Evolutionary conservation across 2,888 invertebrate species (phyloP).

Genomic region (Drosophila ezoana): DNA sequence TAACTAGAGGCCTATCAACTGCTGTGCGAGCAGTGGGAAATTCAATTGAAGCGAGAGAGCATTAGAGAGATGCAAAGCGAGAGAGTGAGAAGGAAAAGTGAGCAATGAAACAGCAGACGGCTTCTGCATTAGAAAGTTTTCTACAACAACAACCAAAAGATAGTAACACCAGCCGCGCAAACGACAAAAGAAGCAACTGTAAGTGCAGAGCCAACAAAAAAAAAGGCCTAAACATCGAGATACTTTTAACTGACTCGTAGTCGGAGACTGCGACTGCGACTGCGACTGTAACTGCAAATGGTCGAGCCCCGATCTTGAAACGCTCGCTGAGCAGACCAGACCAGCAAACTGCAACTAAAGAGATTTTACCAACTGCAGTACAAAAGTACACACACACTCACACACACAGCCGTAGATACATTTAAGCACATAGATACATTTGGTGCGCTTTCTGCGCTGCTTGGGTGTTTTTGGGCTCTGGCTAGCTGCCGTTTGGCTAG

Average conservation of each 20-base stretch:
- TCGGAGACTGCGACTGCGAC: slow-evolving; percentile 31
- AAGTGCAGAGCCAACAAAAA: slow-evolving; percentile 61
- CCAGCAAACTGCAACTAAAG: slow-evolving; percentile 29
- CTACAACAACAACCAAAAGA: slow-evolving; percentile 46
- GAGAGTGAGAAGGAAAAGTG: slow-evolving; percentile 30
- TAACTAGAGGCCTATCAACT: slow-evolving; percentile 61
- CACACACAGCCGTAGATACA: neutral
- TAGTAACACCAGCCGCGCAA: slow-evolving; percentile 44
- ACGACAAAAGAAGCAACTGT: slow-evolving; percentile 72
- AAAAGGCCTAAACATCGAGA: slow-evolving; percentile 60
- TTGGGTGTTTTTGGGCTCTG: slow-evolving; percentile 14
- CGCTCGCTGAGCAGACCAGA: slow-evolving; percentile 29
- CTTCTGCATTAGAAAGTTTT: slow-evolving; percentile 81
- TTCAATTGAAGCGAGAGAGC: slow-evolving; percentile 55
- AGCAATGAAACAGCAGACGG: slow-evolving; percentile 59
- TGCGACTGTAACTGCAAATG: slow-evolving; percentile 37
- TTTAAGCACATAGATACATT: neutral
- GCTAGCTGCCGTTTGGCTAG: neutral
- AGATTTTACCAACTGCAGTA: slow-evolving; percentile 34
- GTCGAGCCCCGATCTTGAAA: slow-evolving; percentile 38
- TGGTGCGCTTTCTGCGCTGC: neutral
- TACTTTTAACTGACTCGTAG: slow-evolving; percentile 51
- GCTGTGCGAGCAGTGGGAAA: slow-evolving; percentile 50
- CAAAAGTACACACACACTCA: slow-evolving; percentile 1
- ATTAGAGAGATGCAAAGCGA: slow-evolving; percentile 6